Base-by-base conservation (phyloP, 2,797 vertebrate species). In the Pelodytes ibericus region DNA sequence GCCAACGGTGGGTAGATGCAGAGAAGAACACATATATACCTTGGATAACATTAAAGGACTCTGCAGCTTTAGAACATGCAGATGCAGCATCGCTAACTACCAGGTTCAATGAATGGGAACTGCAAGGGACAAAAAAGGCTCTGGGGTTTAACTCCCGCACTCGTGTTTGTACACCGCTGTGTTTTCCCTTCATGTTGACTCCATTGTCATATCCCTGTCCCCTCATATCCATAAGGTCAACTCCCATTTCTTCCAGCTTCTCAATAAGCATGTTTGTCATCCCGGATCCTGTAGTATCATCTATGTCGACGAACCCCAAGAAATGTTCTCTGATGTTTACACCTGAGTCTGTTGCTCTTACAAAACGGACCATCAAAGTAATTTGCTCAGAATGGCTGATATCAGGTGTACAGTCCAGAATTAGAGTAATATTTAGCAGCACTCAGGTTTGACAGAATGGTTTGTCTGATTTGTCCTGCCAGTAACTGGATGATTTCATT, bases 351-450 rank as follows among this genome's bases (percentile, higher is more conserved):
- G 57, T 71, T 58, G 20, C 36, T n/a, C 9, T 56, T 53, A 62
- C 58, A 62, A n/a, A 75, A 70, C 26, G 41, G 18, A 69, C 57
- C 33, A 76, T 56, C 31, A 76, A 62, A 53, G 58, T 62, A 15
- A 64, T 64, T 77, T 77, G 47, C 61, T 77, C 47, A 22, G 16
- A 51, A 63, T 76, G 65, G 18, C 66, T 62, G 25, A 70, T 68
- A 53, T 69, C 74, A 70, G 65, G 68, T 9, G 44, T 57, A 18
- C 60, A 76, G 57, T 70, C 44, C 36, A 75, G 25, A 26, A 70
- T 70, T 13, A 44, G 33, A 41, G 25, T 20, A 68, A 29, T 53
- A 68, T n/a, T 68, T 51, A 11, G 29, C 44, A 20, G 47, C 18
- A 49, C 18, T 5, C 20, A 68, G 10, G 13, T 53, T n/a, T 53